Conservation (phyloP, 2,888 invertebrate species). For the Leptopilina syphax region DNA sequence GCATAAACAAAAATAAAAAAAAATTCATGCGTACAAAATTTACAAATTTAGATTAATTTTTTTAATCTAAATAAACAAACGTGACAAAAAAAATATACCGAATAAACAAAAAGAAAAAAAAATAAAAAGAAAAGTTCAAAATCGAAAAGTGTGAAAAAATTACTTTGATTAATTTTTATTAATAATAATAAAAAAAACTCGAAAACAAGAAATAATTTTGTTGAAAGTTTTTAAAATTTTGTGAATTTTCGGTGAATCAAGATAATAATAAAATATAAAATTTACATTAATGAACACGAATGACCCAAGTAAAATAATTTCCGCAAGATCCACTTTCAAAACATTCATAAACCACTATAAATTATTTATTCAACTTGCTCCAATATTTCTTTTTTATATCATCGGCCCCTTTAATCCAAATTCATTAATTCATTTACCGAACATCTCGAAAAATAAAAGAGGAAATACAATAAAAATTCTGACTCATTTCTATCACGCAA, state of each 20-base stretch:
- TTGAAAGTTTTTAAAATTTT: not conserved
- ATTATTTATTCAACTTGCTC: not conserved
- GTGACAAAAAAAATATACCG: too few relatives aligned
- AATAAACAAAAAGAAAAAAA: too few relatives aligned
- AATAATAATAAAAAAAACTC: not conserved
- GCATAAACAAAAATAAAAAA: too few relatives aligned
- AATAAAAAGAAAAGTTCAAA: not conserved
- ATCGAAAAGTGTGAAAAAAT: not conserved
- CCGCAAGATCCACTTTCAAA: not conserved
- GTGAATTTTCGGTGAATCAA: not conserved
- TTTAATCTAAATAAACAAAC: too few relatives aligned
- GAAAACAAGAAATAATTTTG: not conserved
- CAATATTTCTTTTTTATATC: not conserved
- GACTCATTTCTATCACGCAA: slow-evolving; percentile 27
- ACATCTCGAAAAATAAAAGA: slow-evolving; percentile 6
- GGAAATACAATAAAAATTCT: not conserved
- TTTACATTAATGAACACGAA: slow-evolving; percentile 5
- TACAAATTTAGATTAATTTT: too few relatives aligned
- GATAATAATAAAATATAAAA: not conserved
- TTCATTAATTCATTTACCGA: slow-evolving; percentile 4
- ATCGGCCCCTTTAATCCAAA: not conserved
- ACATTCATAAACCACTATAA: not conserved
- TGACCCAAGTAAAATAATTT: not conserved
- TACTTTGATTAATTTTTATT: too few relatives aligned
- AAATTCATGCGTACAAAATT: too few relatives aligned